Evolutionary conservation across 2,797 vertebrate species (phyloP).

Genomic region (Spondyliosoma cantharus): DNA sequence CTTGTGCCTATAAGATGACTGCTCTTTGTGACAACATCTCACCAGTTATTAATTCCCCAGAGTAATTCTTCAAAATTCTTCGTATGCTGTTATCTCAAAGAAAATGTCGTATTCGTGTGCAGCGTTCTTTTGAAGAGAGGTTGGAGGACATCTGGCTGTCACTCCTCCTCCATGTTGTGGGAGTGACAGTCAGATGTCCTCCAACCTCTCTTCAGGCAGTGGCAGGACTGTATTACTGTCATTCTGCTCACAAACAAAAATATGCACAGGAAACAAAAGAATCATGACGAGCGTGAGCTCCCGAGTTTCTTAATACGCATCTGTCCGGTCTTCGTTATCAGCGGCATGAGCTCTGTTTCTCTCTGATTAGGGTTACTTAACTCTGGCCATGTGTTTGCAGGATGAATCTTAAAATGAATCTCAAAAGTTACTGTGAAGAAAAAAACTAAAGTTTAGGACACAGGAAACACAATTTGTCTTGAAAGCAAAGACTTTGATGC

Average conservation of each 20-base stretch:
- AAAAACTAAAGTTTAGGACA: not conserved
- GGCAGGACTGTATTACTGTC: slow-evolving; percentile 77
- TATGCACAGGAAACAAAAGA: slow-evolving; percentile 60
- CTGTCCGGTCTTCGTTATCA: slow-evolving; percentile 52
- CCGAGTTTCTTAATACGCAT: slow-evolving; percentile 52
- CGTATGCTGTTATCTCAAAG: not conserved
- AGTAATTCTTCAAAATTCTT: not conserved
- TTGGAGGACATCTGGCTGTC: slow-evolving; percentile 64
- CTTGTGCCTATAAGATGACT: not conserved
- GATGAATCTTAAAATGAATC: slow-evolving; percentile 11
- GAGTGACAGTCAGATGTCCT: slow-evolving; percentile 71
- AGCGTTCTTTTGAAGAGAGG: slow-evolving; percentile 26
- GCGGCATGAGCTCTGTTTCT: slow-evolving; percentile 44
- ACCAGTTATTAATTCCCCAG: not conserved
- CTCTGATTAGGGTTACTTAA: slow-evolving; percentile 51
- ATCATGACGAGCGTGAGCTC: slow-evolving; percentile 38
- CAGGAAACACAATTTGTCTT: not conserved
- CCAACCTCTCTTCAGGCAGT: slow-evolving; percentile 65
- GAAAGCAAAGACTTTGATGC: not conserved
- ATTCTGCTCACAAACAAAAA: slow-evolving; percentile 59
- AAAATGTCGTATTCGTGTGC: slow-evolving; percentile 9
- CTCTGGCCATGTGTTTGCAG: slow-evolving; percentile 31
- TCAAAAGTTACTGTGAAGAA: not conserved
- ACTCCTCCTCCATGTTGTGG: slow-evolving; percentile 60
- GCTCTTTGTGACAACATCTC: not conserved